Base-by-base conservation (phyloP, 1,140 invertebrate species). In the Portunus trituberculatus region DNA sequence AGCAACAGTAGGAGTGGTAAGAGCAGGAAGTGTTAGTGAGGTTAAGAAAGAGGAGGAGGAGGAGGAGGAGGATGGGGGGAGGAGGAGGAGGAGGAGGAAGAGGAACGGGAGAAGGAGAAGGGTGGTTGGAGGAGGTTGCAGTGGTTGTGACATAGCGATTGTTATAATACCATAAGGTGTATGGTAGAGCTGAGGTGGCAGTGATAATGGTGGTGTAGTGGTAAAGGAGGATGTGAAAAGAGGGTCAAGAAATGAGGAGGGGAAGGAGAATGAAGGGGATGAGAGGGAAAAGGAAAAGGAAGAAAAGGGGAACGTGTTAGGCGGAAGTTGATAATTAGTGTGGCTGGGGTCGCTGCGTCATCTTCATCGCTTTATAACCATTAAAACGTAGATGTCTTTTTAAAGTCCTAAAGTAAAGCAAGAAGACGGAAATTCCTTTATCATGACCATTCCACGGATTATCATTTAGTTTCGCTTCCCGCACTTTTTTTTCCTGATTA, bases 281-380 rank as follows among this genome's bases (percentile, higher is more conserved):
- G n/a, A 76, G 67, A 20, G 67, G 67, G 67, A n/a, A n/a, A 76
- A n/a, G 20, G 6, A 20, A n/a, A n/a, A n/a, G 67, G n/a, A n/a
- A n/a, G n/a, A 76, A 76, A 76, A n/a, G 67, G 67, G 67, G 67
- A 76, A 25, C 67, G 67, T n/a, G 67, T 76, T 25, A 76, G 67
- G 67, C 67, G 67, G 67, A 76, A 76, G 67, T 76, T 76, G 67
- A n/a, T 76, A 76, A 76, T 76, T 76, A 76, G 67, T 76, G 20
- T 76, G 67, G 1, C 12, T n/a, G 67, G 67, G 67, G 67, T n/a
- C 67, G 67, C 20, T 7, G 4, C 20, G 67, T n/a, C 67, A 76
- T 20, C 67, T 76, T n/a, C 6, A n/a, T 76, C 25, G 25, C 67
- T 20, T 76, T 76, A n/a, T 7, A 7, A n/a, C 20, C 67, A 12